Conservation (phyloP, 2,113 vertebrate species). For the Protobothrops mucrosquamatus region DNA sequence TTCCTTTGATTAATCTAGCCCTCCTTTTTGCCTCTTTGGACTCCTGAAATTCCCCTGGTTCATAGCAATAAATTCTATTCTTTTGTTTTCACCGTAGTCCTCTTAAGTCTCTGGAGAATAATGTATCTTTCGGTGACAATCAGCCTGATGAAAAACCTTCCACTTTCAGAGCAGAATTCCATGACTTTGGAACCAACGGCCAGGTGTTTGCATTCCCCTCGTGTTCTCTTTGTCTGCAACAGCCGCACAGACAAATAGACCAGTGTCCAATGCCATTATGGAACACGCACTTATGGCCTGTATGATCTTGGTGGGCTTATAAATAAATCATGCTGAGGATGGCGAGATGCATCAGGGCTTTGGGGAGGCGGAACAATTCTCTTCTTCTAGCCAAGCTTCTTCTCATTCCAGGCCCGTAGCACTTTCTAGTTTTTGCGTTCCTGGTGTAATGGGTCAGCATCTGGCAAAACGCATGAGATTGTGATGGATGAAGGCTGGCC, state of each 20-base stretch:
- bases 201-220: constrained; percentile 48
- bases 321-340: constrained; percentile 49
- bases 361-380: not conserved
- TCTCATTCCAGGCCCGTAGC: not conserved
- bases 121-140: constrained; percentile 36
- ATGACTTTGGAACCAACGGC: constrained; percentile 31
- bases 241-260: constrained; percentile 48
- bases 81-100: constrained; percentile 42
- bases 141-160: constrained; percentile 35
- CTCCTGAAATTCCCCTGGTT: constrained; percentile 55
- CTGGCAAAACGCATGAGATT: constrained; percentile 17
- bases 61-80: constrained; percentile 36
- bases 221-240: constrained; percentile 33
- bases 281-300: constrained; percentile 36
- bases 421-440: not conserved
- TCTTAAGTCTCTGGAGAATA: constrained; percentile 41
- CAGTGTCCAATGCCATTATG: constrained; percentile 27
- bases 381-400: not conserved
- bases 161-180: constrained; percentile 22
- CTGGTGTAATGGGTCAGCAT: not conserved
- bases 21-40: constrained; percentile 19
- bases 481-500: constrained; percentile 21
- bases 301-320: constrained; percentile 43
- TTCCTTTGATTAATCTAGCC: constrained; percentile 27
- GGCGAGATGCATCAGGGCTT: constrained; percentile 6